These are phyloP conservation scores for Chaetura pelagica DNA, from an alignment of 2,113 vertebrate species.

Conservation along the genomic window DNA sequence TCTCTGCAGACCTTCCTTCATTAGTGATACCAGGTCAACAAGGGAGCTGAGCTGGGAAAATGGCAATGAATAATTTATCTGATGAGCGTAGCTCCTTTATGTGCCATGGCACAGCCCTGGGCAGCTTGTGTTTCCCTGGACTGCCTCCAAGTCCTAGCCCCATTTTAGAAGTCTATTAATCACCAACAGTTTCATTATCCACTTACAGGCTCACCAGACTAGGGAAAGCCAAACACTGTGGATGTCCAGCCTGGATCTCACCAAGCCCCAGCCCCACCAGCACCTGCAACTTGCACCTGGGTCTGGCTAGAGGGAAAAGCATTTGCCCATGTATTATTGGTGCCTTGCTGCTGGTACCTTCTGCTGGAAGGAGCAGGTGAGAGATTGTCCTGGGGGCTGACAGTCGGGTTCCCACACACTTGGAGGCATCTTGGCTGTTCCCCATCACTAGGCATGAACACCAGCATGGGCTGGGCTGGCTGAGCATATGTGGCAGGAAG, in stretches of 20 bases:
- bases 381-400: background rate
- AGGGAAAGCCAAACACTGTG: background rate
- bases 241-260: background rate
- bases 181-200: background rate
- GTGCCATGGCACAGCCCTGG: background rate
- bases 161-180: background rate
- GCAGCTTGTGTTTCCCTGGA: conserved; percentile 6
- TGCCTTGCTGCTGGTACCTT: background rate
- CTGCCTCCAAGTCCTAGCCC: background rate
- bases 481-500: accelerated
- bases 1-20: background rate
- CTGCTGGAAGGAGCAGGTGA: background rate
- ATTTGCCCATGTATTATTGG: accelerated
- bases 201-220: background rate
- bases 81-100: background rate
- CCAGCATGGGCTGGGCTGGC: accelerated
- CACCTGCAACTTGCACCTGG: accelerated
- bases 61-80: background rate
- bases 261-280: background rate
- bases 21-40: background rate
- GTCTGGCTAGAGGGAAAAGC: accelerated
- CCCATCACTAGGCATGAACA: background rate
- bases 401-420: background rate
- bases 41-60: background rate
- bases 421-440: background rate